Base-by-base conservation (phyloP, 2,113 vertebrate genomes). In the Malaclemys terrapin region DNA sequence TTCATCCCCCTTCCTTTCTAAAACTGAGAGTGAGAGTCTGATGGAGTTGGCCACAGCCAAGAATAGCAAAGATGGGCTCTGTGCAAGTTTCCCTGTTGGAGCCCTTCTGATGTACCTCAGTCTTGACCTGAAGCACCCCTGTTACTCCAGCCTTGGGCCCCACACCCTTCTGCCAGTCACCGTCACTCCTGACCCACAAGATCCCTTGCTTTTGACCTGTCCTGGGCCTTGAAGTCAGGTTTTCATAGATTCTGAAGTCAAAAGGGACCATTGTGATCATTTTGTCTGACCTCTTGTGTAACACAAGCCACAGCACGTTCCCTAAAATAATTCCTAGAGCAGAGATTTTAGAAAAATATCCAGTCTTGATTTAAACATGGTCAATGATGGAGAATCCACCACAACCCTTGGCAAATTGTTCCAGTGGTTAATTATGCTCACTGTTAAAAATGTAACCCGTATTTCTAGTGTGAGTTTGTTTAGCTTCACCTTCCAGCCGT, bases 171-270 rank as follows among this genome's bases (percentile, higher is more conserved):
- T 45, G 5, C 1, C 13, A 80, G 83, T 65, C 42, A 38, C 11
- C 10, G 3, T 5, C 7, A 13, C 3, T 5, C 45, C 35, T 0
- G 0, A 53, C 16, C 65, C 35, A 49, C 1, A 14, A 27, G 42
- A 45, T 47, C 75, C 75, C 5, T 76, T 25, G 72, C 24, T 69
- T 69, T 76, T 42, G 6, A 78, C 42, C 42, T 47, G 42, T 78
- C 42, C 72, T 45, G 75, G 22, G 10, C 38, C 75, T 11, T 47
- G 42, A 38, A 24, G 10, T 76, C 12, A 76, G 42, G 38, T 47
- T 76, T 13, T 69, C 65, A 69, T 45, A 27, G 75, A 25, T 76
- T 78, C 75, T 3, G 10, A 25, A 2, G 6, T 24, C 65, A 72
- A n/a, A 72, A 72, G 8, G n/a, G 65, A 38, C 65, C 65, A 72